phyloP scores from a whole-genome alignment of 2,888 invertebrate genomes.

The Crepidodera aurea region DNA sequence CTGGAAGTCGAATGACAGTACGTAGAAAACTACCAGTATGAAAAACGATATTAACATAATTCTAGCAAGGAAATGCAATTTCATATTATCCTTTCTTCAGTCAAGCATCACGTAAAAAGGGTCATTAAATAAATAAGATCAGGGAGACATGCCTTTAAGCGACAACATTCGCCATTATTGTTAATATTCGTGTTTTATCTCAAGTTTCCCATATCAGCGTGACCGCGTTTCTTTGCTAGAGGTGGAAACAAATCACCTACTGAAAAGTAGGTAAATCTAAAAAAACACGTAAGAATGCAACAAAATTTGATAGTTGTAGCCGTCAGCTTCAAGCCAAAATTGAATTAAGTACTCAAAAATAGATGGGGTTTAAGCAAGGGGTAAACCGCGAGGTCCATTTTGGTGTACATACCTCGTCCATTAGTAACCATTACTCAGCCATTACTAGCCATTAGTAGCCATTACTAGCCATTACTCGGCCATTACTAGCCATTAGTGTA shows the following conservation, averaged over 20 bases:
- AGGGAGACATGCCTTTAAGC: constrained; percentile 25
- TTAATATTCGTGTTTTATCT: constrained; percentile 29
- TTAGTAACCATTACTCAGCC: too few relatives aligned
- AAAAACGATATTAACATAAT: constrained; percentile 31
- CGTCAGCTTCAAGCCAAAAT: too few relatives aligned
- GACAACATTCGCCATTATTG: constrained; percentile 28
- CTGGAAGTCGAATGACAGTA: not conserved
- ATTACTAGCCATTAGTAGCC: too few relatives aligned
- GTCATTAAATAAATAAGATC: constrained; percentile 33
- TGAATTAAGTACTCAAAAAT: too few relatives aligned
- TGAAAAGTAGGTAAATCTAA: too few relatives aligned
- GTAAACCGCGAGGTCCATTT: too few relatives aligned
- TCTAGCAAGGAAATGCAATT: constrained; percentile 32
- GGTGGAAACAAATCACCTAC: constrained; percentile 10
- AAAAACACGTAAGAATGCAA: too few relatives aligned
- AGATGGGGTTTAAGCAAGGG: too few relatives aligned
- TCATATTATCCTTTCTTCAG: constrained; percentile 31
- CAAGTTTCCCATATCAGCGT: constrained; percentile 30
- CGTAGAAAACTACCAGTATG: not conserved
- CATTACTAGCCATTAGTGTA: too few relatives aligned
- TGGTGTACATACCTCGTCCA: too few relatives aligned
- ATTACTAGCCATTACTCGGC: too few relatives aligned
- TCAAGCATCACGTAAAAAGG: constrained; percentile 26
- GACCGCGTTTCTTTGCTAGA: constrained; percentile 29
- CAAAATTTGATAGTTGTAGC: too few relatives aligned